These are phyloP conservation scores for Holocentrus rufus DNA, from an alignment of 2,797 vertebrate species.

Conservation along the genomic window DNA sequence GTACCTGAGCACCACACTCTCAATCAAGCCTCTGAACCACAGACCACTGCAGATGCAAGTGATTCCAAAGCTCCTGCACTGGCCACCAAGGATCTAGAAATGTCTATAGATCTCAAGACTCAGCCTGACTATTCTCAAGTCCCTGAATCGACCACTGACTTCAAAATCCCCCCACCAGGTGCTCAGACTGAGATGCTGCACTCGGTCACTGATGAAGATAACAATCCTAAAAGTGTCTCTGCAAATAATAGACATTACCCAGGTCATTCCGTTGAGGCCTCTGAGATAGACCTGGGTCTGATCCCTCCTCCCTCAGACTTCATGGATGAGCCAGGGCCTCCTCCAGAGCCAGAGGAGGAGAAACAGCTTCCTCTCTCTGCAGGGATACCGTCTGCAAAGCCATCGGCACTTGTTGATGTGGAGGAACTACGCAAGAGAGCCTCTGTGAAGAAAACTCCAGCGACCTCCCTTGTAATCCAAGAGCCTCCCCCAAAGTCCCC, in stretches of 20 bases:
- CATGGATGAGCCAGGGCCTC: conserved; percentile 73
- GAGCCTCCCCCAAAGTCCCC: conserved; percentile 23
- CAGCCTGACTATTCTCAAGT: background rate
- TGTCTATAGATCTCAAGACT: conserved; percentile 2
- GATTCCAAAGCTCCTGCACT: background rate
- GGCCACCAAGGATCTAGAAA: background rate
- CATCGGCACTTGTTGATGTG: conserved; percentile 43
- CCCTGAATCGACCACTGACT: background rate
- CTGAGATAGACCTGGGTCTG: conserved; percentile 52
- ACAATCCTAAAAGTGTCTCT: conserved; percentile 15
- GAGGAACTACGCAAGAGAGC: conserved; percentile 64
- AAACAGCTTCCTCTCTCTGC: conserved; percentile 8
- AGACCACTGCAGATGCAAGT: background rate
- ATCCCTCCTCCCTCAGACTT: conserved; percentile 85
- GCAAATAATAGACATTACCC: background rate
- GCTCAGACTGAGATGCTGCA: background rate
- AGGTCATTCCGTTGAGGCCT: conserved; percentile 4
- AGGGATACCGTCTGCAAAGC: conserved; percentile 10
- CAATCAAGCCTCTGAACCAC: conserved; percentile 33
- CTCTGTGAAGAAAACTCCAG: conserved; percentile 46
- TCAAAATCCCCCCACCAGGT: conserved; percentile 11
- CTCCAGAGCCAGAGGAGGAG: conserved; percentile 4
- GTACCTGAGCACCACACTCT: conserved; percentile 8
- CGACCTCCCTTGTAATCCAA: conserved; percentile 5
- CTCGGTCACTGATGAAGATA: conserved; percentile 30